phyloP scores from a whole-genome alignment of 2,113 vertebrate species.

The Paratilapia polleni region DNA sequence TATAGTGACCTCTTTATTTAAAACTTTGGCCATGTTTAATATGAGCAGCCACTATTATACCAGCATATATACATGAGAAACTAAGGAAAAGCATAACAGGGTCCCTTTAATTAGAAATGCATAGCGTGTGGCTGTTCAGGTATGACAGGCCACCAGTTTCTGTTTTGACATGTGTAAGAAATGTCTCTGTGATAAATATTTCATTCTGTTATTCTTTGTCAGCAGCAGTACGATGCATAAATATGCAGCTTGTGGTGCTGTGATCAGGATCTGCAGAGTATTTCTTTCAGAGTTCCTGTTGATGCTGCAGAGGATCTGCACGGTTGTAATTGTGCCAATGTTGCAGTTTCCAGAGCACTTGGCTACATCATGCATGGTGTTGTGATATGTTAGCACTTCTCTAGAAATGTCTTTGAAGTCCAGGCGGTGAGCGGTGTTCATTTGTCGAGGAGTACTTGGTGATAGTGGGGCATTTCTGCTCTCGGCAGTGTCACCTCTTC shows the following conservation, averaged over 20 bases:
- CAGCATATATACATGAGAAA: not conserved
- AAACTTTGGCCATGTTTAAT: not conserved
- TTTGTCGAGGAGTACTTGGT: conserved; percentile 22
- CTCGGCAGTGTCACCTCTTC: conserved; percentile 57
- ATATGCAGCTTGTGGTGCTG: not conserved
- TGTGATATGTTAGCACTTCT: conserved; percentile 29
- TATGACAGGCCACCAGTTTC: not conserved
- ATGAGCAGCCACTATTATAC: not conserved
- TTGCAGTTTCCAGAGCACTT: conserved; percentile 37
- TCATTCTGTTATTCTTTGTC: not conserved
- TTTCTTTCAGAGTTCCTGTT: conserved; percentile 28
- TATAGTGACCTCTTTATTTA: not conserved
- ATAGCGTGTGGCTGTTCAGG: not conserved
- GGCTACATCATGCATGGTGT: not conserved
- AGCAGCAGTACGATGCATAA: not conserved
- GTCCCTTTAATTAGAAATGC: no score
- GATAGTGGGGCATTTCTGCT: conserved; percentile 29
- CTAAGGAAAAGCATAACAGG: not conserved
- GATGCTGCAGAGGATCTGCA: conserved; percentile 34
- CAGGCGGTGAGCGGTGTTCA: conserved; percentile 25
- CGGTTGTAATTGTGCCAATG: conserved; percentile 20
- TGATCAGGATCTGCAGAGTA: not conserved
- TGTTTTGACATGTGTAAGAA: not conserved
- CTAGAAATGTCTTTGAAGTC: conserved; percentile 15
- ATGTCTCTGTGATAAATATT: not conserved